phyloP scores from a whole-genome alignment of 2,797 vertebrate species.

The Sus cebifrons region DNA sequence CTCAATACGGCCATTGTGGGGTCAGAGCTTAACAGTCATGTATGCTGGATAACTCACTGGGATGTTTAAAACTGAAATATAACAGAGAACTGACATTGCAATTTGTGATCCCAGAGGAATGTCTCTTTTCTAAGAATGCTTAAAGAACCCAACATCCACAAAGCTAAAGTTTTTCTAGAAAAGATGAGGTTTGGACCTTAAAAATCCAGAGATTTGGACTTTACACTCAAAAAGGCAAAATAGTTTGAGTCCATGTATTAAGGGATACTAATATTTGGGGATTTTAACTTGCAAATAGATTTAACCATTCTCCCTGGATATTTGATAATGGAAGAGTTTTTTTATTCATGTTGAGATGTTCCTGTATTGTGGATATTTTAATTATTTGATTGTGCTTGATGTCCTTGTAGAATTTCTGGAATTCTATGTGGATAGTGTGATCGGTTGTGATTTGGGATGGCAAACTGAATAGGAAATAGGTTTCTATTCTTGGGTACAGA shows the following conservation, averaged over 20 bases:
- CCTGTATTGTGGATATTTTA: neutral
- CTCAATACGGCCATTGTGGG: accelerated
- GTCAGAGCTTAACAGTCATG: neutral
- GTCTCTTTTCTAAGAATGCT: neutral
- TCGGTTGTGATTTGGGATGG: neutral
- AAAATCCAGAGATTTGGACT: neutral
- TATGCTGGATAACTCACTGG: neutral
- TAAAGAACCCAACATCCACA: neutral
- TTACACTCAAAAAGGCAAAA: neutral
- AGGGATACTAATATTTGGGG: neutral
- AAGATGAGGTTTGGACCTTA: neutral
- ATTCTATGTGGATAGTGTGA: neutral
- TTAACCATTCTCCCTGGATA: neutral
- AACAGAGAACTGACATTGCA: neutral
- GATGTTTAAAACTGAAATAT: neutral
- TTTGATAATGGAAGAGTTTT: neutral
- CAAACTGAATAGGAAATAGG: neutral
- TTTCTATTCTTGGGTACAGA: neutral
- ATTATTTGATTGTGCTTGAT: neutral
- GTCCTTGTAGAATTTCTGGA: neutral
- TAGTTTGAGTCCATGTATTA: neutral
- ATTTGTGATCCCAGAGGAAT: neutral
- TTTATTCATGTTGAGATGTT: neutral
- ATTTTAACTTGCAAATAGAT: neutral
- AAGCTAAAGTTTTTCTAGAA: neutral